Evolutionary conservation across 1,140 invertebrate genomes (phyloP).

Genomic region (Diabrotica undecimpunctata): DNA sequence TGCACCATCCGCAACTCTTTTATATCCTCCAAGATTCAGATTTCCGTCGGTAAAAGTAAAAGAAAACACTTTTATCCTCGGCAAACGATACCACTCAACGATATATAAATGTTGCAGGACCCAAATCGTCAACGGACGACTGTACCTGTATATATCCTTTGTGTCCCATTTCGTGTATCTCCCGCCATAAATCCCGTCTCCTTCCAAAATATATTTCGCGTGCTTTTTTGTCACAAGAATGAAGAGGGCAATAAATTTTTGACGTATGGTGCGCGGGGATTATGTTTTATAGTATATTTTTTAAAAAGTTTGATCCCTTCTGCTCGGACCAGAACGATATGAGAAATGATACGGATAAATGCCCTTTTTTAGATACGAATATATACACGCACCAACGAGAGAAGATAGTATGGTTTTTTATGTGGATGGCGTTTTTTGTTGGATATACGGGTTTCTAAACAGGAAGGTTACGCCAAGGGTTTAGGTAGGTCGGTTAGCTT

Average conservation of each 20-base stretch:
- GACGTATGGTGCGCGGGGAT: slow-evolving; percentile 26
- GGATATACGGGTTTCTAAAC: not conserved
- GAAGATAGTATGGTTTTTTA: not conserved
- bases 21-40: too few species aligned
- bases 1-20: too few species aligned
- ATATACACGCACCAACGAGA: not conserved
- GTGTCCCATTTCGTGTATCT: slow-evolving; percentile 10
- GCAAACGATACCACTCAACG: not conserved
- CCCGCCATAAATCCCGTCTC: slow-evolving; percentile 15
- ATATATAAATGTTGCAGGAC: slow-evolving; percentile 13
- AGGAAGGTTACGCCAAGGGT: too few species aligned
- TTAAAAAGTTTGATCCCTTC: slow-evolving; percentile 28
- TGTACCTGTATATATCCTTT: not conserved
- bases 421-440: not conserved
- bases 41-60: not conserved
- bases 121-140: slow-evolving; percentile 5
- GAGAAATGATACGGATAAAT: slow-evolving; percentile 29
- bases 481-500: too few species aligned
- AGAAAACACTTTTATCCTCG: not conserved
- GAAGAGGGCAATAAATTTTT: slow-evolving; percentile 23
- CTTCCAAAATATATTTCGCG: slow-evolving; percentile 17
- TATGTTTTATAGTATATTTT: slow-evolving; percentile 29
- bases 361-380: slow-evolving; percentile 15
- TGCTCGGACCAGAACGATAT: slow-evolving; percentile 24
- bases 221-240: slow-evolving; percentile 15